phyloP scores from a whole-genome alignment of 2,797 vertebrate genomes.

The Myotis vivesi region DNA sequence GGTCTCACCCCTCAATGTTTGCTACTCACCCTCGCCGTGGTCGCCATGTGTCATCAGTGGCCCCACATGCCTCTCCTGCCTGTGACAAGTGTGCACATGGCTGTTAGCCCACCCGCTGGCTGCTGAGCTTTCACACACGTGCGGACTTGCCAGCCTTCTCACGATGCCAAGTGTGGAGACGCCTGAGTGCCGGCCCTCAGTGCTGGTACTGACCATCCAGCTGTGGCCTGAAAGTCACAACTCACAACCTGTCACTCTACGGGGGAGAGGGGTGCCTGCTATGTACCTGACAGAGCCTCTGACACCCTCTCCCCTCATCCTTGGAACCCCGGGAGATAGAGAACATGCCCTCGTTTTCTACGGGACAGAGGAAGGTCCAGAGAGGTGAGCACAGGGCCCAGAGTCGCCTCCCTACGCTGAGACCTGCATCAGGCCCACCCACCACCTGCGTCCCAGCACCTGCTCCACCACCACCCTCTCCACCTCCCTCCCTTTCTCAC shows the following conservation, averaged over 20 bases:
- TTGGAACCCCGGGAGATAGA: not conserved
- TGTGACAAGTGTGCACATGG: rapidly evolving
- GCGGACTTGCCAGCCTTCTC: rapidly evolving
- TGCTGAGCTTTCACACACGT: no score
- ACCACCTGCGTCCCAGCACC: rapidly evolving
- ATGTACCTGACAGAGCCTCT: not conserved
- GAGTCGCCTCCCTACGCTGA: rapidly evolving
- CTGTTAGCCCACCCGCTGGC: rapidly evolving
- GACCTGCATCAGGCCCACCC: not conserved
- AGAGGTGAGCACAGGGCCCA: not conserved
- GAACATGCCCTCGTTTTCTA: not conserved
- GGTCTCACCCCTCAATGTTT: not conserved
- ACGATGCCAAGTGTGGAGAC: rapidly evolving
- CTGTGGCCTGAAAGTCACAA: not conserved
- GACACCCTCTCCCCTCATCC: no score
- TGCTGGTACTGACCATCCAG: rapidly evolving
- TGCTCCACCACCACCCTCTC: rapidly evolving
- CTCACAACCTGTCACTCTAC: rapidly evolving
- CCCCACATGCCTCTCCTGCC: rapidly evolving
- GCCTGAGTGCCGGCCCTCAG: rapidly evolving
- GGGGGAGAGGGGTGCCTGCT: rapidly evolving
- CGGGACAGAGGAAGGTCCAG: rapidly evolving
- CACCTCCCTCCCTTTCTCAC: rapidly evolving
- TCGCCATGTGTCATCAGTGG: not conserved
- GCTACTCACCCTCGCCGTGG: not conserved